Conservation (phyloP, 2,888 invertebrate species). For the Pammene fasciana region DNA sequence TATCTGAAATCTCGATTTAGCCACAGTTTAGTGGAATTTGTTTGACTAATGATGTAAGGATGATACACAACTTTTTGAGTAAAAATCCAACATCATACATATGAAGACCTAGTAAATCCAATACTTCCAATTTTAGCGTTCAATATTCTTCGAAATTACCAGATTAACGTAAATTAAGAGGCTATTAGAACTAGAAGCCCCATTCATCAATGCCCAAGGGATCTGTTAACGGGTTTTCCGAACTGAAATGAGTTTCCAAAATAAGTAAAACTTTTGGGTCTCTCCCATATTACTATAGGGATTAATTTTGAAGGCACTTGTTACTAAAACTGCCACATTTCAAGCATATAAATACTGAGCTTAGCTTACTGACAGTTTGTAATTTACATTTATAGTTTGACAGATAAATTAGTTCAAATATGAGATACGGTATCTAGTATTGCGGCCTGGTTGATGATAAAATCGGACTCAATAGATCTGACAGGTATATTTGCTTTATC, state of each 20-base stretch:
- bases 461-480: conserved; percentile 25
- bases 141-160: conserved; percentile 17
- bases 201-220: conserved; percentile 56
- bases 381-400: conserved; percentile 42
- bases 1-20: background rate
- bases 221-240: conserved; percentile 49
- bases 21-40: background rate
- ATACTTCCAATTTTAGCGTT: too few species aligned
- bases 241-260: conserved; percentile 62
- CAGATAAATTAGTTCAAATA: conserved; percentile 40
- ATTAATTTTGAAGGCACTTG: conserved; percentile 46
- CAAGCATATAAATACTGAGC: conserved; percentile 31
- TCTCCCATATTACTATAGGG: conserved; percentile 46
- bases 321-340: conserved; percentile 41
- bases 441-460: conserved; percentile 26
- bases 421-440: conserved; percentile 32
- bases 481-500: conserved; percentile 20
- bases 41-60: too few species aligned
- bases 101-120: background rate
- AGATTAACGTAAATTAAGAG: conserved; percentile 34
- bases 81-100: too few species aligned
- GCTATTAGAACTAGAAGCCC: conserved; percentile 46
- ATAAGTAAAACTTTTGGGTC: conserved; percentile 67
- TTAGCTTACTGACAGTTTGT: conserved; percentile 20
- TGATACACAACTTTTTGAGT: too few species aligned